Base-by-base conservation (phyloP, 2,888 invertebrate genomes). In the Biston betularia region DNA sequence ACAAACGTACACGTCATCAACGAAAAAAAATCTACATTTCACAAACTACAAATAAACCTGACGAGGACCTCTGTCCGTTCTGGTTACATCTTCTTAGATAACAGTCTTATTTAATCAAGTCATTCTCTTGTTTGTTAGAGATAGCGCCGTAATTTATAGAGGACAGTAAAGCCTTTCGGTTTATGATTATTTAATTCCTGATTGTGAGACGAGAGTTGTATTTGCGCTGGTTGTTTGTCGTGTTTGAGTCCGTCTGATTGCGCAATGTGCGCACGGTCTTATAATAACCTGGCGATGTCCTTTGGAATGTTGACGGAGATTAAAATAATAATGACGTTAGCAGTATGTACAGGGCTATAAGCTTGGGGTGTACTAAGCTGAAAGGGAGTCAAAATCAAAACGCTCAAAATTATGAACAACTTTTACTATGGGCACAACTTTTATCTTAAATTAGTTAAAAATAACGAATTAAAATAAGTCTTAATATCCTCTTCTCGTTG, bases 121-220 rank as follows among this genome's bases (percentile, higher is more conserved):
- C 82, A 83, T 86, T 83, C 85, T 76, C 77, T 65, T 88, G 89
- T 89, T 89, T 91, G 87, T 82, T 76, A 78, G 89, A 91, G 86
- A 92, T 92, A 92, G 86, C 78, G 77, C 65, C 65, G 80, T 89
- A 88, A 90, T 90, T 91, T 92, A 90, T 90, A 88, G 85, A 87
- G 89, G 89, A 85, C 84, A 88, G 89, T 83, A 86, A 87, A 89
- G 89, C 84, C 84, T 86, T 82, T 83, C 81, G 79, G 77, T 90
- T 89, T 89, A 90, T 85, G 85, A 88, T 88, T 86, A 87, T 89
- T 89, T 89, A 88, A 89, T 88, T 86, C 85, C 83, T 86, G 84
- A 88, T 87, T 87, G 87, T 83, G 78, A 81, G 82, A 74, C 75
- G 81, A 79, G 79, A 77, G 82, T 79, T 80, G 82, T 87, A 88